Evolutionary conservation across 2,113 vertebrate species (phyloP).

Genomic region (Aleadryas rufinucha): DNA sequence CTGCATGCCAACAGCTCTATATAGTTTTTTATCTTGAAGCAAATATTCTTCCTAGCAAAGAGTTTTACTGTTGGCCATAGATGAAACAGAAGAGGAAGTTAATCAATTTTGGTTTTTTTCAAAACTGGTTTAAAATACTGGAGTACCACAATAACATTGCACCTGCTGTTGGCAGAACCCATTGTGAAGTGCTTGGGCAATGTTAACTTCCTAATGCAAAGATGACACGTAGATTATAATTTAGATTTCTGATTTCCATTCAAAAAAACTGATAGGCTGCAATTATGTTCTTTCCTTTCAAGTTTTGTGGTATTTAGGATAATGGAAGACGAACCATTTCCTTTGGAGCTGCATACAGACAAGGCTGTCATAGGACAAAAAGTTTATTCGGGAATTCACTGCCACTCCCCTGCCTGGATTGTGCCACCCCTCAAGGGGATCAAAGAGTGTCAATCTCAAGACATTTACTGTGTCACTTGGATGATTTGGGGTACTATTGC

Average conservation of each 20-base stretch:
- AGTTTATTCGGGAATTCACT: neutral
- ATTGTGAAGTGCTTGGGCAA: neutral
- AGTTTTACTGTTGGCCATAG: neutral
- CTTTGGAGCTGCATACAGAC: neutral
- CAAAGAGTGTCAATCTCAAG: neutral
- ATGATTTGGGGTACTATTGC: accelerated
- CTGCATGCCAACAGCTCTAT: neutral
- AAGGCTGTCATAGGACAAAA: neutral
- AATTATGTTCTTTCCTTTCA: conserved; percentile 11
- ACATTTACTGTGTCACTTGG: neutral
- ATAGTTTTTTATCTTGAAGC: neutral
- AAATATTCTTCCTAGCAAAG: neutral
- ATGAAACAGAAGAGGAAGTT: neutral
- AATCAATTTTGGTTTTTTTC: neutral
- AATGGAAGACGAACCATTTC: neutral
- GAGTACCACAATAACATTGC: neutral
- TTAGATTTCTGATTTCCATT: neutral
- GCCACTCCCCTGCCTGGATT: neutral
- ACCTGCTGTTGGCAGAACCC: neutral
- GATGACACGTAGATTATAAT: neutral
- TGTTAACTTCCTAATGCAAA: neutral
- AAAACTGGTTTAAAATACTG: neutral
- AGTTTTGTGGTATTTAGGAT: neutral
- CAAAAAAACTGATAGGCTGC: neutral
- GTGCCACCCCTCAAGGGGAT: neutral